Evolutionary conservation across 2,797 vertebrate species (phyloP).

Genomic region (Takifugu rubripes): DNA sequence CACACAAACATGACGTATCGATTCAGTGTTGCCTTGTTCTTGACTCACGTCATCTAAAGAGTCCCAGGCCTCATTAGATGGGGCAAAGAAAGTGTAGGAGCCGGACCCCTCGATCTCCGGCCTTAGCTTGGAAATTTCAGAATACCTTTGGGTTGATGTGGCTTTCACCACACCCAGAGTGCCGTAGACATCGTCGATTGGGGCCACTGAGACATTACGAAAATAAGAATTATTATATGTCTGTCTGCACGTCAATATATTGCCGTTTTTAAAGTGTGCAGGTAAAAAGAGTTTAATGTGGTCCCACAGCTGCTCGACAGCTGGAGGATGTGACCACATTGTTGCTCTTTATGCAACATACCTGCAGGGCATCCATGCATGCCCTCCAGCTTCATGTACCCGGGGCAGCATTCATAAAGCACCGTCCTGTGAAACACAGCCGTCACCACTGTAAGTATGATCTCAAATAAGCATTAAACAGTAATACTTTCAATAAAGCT

Average conservation of each 20-base stretch:
- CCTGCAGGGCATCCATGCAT: conserved; percentile 93
- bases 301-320: conserved; percentile 31
- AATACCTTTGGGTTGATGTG: conserved; percentile 82
- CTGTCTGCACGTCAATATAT: background rate
- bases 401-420: conserved; percentile 96
- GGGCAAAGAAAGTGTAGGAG: conserved; percentile 93
- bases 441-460: conserved; percentile 5
- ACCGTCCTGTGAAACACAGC: conserved; percentile 77
- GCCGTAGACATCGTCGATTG: conserved; percentile 92
- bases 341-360: conserved; percentile 49
- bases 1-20: background rate
- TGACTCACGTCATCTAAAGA: conserved; percentile 81
- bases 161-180: conserved; percentile 89
- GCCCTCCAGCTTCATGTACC: conserved; percentile 91
- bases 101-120: conserved; percentile 91
- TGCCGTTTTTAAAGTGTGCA: conserved; percentile 1
- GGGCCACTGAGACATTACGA: conserved; percentile 77
- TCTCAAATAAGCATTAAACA: background rate
- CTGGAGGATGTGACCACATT: conserved; percentile 5
- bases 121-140: conserved; percentile 84
- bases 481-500: conserved; percentile 3
- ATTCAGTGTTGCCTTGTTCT: conserved; percentile 2
- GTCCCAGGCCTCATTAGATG: conserved; percentile 95
- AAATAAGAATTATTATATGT: conserved; percentile 23
- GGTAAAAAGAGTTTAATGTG: background rate